Conservation (phyloP, 1,140 invertebrate genomes). For the Formica selysi region DNA sequence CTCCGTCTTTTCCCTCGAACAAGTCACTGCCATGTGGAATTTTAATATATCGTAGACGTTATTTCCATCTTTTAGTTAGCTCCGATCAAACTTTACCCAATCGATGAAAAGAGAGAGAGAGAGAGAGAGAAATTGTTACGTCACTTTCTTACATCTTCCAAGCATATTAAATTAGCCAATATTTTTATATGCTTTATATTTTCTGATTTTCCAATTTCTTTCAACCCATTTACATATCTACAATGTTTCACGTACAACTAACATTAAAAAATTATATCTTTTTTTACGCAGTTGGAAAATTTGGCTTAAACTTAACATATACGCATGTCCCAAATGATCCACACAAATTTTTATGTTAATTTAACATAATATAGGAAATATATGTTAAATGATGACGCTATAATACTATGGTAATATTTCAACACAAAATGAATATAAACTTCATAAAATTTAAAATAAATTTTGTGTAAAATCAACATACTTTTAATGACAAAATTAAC, state of each 20-base stretch:
- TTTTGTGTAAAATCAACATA: too few relatives aligned
- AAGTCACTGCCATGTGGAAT: slow-evolving; percentile 52
- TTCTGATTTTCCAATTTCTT: background rate
- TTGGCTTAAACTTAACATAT: too few relatives aligned
- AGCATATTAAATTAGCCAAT: background rate
- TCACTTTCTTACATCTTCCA: background rate
- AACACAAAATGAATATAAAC: too few relatives aligned
- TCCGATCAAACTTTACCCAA: slow-evolving; percentile 26
- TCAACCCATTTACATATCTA: background rate
- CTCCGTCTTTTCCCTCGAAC: slow-evolving; percentile 50
- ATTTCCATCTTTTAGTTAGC: slow-evolving; percentile 13
- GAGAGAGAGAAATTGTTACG: background rate
- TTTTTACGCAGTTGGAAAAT: background rate
- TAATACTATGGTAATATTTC: too few relatives aligned
- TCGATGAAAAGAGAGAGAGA: background rate
- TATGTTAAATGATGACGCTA: too few relatives aligned
- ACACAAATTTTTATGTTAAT: too few relatives aligned
- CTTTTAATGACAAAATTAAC: too few relatives aligned
- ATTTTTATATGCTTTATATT: background rate
- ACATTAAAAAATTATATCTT: background rate
- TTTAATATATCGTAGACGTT: slow-evolving; percentile 42
- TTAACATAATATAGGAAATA: too few relatives aligned
- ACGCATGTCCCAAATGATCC: too few relatives aligned
- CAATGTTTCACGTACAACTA: background rate
- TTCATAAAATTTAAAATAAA: too few relatives aligned